A percentile compares a stretch with the other conserved stretches of the same genome.
Evolutionary conservation across 2,797 vertebrate species (phyloP).

Genomic region (Sus cebifrons): DNA sequence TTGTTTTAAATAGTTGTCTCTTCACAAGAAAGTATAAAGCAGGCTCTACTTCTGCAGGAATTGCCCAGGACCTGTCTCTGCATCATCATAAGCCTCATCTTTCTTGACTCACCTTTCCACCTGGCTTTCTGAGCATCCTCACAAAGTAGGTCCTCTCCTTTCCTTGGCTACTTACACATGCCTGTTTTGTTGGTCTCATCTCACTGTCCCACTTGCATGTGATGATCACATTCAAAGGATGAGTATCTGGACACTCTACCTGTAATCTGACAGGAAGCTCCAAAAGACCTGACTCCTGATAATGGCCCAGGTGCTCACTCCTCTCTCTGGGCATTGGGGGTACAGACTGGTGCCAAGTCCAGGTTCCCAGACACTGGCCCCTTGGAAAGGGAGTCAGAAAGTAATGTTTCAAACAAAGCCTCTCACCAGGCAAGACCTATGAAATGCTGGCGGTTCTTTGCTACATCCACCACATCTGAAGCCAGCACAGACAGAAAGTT

Average conservation of each 20-base stretch:
- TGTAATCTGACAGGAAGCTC: background rate
- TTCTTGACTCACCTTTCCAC: background rate
- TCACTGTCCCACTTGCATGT: too few species aligned
- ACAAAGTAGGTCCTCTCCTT: background rate
- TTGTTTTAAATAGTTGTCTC: background rate
- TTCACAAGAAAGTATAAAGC: background rate
- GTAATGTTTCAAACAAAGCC: background rate
- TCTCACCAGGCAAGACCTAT: background rate
- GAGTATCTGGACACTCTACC: background rate
- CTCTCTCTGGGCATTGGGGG: background rate
- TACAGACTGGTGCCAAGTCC: background rate
- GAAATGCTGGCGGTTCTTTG: background rate
- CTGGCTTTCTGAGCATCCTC: background rate
- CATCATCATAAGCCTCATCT: background rate
- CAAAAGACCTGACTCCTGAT: background rate
- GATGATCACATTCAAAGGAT: too few species aligned
- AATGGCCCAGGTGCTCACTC: background rate
- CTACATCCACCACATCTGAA: background rate
- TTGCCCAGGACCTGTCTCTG: background rate
- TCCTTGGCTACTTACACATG: background rate
- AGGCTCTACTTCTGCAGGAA: background rate
- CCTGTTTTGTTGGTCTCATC: accelerated
- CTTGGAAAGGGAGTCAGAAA: background rate
- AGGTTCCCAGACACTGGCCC: background rate
- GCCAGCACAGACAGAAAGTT: background rate